phyloP scores from a whole-genome alignment of 2,797 vertebrate genomes.

The Trachops cirrhosus region DNA sequence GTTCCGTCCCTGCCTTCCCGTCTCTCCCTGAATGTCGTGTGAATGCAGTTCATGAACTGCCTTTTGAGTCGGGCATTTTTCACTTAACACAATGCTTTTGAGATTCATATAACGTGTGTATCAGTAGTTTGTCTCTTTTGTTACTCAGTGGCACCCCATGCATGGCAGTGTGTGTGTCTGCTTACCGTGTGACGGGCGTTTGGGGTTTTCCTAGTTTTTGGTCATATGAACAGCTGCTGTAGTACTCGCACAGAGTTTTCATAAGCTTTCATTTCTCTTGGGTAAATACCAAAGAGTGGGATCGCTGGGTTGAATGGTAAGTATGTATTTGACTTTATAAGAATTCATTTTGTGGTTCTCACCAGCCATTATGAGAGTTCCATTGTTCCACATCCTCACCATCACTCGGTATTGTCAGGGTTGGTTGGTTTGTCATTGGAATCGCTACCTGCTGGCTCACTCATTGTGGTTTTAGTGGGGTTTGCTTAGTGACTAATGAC shows the following conservation, averaged over 20 bases:
- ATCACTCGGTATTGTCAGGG: neutral
- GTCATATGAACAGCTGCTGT: neutral
- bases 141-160: neutral
- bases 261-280: neutral
- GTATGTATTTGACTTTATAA: neutral
- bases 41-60: neutral
- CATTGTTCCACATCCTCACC: neutral
- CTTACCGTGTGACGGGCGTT: neutral
- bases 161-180: neutral
- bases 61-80: neutral
- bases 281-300: neutral
- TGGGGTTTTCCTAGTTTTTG: neutral
- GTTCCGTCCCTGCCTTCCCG: neutral
- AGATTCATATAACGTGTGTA: neutral
- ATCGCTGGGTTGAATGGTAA: neutral
- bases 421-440: neutral
- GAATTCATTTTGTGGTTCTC: neutral
- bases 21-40: neutral
- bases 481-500: neutral
- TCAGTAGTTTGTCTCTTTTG: neutral
- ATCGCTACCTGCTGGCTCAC: neutral
- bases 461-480: neutral
- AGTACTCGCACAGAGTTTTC: neutral
- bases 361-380: neutral
- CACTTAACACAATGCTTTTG: neutral